Evolutionary conservation across 2,888 invertebrate species (phyloP).

Genomic region (Cecidostiba fungosa): DNA sequence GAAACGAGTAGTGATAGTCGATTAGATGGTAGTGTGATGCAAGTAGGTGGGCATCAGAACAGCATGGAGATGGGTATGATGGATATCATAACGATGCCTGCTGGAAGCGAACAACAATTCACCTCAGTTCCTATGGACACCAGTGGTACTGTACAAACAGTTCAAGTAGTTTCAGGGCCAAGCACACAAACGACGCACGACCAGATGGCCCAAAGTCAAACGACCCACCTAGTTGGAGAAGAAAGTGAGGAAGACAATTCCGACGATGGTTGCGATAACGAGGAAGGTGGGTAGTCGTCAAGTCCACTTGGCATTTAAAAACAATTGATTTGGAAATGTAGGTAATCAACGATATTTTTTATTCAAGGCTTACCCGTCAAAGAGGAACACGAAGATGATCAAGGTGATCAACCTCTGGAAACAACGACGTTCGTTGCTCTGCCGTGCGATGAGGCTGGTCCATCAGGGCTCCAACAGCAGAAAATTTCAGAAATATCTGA

Average conservation of each 20-base stretch:
- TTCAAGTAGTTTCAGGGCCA: constrained; percentile 76
- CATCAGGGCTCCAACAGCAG: constrained; percentile 79
- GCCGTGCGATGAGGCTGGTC: constrained; percentile 79
- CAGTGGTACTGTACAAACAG: constrained; percentile 73
- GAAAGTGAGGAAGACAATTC: constrained; percentile 77
- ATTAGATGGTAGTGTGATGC: constrained; percentile 76
- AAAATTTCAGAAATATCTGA: constrained; percentile 77
- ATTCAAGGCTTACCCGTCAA: constrained; percentile 76
- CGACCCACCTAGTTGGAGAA: constrained; percentile 73
- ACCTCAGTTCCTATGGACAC: constrained; percentile 79
- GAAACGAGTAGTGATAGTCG: constrained; percentile 75
- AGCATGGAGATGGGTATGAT: constrained; percentile 77
- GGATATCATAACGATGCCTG: constrained; percentile 75
- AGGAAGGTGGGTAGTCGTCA: constrained; percentile 72
- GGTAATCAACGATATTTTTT: background rate
- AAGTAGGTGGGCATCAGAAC: constrained; percentile 74
- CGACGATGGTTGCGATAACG: constrained; percentile 77
- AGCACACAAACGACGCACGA: constrained; percentile 74
- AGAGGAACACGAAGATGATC: constrained; percentile 78
- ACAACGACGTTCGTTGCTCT: constrained; percentile 77
- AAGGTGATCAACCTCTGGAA: constrained; percentile 74
- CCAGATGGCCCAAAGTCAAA: constrained; percentile 73
- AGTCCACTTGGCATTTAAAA: background rate
- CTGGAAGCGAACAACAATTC: constrained; percentile 74
- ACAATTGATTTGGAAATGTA: background rate